These are phyloP conservation scores for Saccopteryx leptura DNA, from an alignment of 2,113 vertebrate species.

Conservation along the genomic window DNA sequence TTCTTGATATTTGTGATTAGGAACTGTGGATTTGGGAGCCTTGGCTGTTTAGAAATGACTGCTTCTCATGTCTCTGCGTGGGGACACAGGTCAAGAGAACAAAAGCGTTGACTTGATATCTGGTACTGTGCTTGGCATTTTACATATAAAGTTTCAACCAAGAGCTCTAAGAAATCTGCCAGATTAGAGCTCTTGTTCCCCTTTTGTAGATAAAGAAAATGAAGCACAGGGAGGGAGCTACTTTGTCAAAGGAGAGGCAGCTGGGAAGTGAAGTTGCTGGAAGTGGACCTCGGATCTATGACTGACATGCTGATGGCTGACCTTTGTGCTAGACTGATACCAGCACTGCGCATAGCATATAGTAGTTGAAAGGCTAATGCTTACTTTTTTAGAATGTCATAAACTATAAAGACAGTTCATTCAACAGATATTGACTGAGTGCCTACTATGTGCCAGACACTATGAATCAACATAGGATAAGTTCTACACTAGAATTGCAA, in stretches of 20 bases:
- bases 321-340: background rate
- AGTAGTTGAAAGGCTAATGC: background rate
- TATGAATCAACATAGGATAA: slow-evolving; percentile 59
- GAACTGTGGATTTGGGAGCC: background rate
- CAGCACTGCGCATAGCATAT: background rate
- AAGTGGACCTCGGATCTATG: background rate
- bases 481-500: slow-evolving; percentile 66
- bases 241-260: background rate
- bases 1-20: background rate
- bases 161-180: background rate
- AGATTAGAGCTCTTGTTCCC: background rate
- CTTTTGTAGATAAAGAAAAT: background rate
- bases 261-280: background rate
- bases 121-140: background rate
- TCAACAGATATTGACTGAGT: background rate
- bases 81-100: background rate
- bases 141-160: background rate
- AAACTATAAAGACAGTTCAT: slow-evolving; percentile 4
- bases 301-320: background rate
- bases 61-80: background rate
- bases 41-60: background rate
- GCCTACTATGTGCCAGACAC: slow-evolving; percentile 68
- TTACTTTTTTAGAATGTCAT: background rate
- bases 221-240: background rate
- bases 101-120: background rate